A percentile compares a stretch with the other conserved stretches of the same genome.
These are phyloP conservation scores for Acrobasis suavella DNA, from an alignment of 2,888 invertebrate genomes.

Conservation along the genomic window DNA sequence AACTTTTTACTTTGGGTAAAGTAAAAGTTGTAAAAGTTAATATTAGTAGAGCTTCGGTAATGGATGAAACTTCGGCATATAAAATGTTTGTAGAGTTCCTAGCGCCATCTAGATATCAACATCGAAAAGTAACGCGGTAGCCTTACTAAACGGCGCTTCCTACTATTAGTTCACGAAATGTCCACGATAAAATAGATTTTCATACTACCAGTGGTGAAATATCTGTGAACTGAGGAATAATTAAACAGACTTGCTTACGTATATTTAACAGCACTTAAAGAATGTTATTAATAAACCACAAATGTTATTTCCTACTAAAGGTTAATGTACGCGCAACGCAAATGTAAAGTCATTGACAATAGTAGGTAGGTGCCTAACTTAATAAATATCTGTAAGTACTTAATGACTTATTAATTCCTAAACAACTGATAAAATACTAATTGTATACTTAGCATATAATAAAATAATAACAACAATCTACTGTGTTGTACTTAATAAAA, in stretches of 20 bases:
- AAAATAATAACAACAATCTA: neutral
- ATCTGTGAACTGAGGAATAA: neutral
- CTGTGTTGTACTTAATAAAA: neutral
- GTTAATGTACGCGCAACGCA: conserved; percentile 47
- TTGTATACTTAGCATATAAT: neutral
- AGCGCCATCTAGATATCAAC: conserved; percentile 14
- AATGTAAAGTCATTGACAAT: conserved; percentile 45
- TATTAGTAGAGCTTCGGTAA: neutral
- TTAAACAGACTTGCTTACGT: no score
- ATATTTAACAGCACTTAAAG: neutral
- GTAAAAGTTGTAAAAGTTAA: no score
- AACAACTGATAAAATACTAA: neutral
- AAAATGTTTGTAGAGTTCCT: neutral
- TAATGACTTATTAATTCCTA: neutral
- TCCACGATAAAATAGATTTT: conserved; percentile 1
- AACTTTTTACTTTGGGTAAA: no score
- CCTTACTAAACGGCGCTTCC: no score
- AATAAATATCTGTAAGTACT: conserved; percentile 1
- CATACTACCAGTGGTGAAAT: neutral
- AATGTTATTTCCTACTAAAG: conserved; percentile 38
- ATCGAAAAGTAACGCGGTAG: neutral
- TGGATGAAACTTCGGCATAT: neutral
- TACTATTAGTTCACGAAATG: no score
- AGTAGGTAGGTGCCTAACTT: no score
- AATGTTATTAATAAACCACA: conserved; percentile 17